Evolutionary conservation across 2,888 invertebrate genomes (phyloP), one percentile per base, ranked within the genome.

Genomic region (Lasioglossum morio): DNA sequence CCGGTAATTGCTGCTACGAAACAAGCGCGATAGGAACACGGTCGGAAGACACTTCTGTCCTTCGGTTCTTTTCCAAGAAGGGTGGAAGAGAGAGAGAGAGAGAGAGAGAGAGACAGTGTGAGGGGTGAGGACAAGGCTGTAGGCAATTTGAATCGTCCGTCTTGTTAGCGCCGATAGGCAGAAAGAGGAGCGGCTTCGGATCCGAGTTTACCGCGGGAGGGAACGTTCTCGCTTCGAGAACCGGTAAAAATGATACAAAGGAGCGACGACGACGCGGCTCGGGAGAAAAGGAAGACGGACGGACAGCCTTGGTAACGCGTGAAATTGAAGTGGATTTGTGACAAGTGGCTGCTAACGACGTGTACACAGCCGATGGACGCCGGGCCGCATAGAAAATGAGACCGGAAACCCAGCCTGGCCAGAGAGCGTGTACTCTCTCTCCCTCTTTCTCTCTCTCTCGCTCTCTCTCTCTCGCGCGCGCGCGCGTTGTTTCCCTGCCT

Each of bases 121-220:
- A 16, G 23, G 37, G 66, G 23, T 23, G 23, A 84, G 73, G 57
- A 84, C 85, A 77, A 73, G 74, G 76, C 79, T 72, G 86, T 75
- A 79, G 90, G 88, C 90, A 90, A 91, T 91, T 91, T 88, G 90
- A 91, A 92, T 92, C 89, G 88, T 91, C 90, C 87, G 91, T 87
- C 92, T 92, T 91, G 92, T 92, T 92, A 92, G 89, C 92, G 89
- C 86, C 88, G 90, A 90, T 91, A 88, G 92, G 87, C 82, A 87
- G 89, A 89, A 87, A 82, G 87, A 77, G 84, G 86, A 69, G 82
- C 37, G 80, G 77, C 48, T 66, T 63, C 69, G 78, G 73, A 79
- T 43, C 46, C 76, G 72, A 79, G 87, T 82, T 84, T 79, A 79
- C 84, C 84, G 81, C 84, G 77, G 46, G 66, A 76, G 30, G 43